These are phyloP conservation scores for Diplodus sargus DNA, from an alignment of 2,797 vertebrate species.

Conservation along the genomic window DNA sequence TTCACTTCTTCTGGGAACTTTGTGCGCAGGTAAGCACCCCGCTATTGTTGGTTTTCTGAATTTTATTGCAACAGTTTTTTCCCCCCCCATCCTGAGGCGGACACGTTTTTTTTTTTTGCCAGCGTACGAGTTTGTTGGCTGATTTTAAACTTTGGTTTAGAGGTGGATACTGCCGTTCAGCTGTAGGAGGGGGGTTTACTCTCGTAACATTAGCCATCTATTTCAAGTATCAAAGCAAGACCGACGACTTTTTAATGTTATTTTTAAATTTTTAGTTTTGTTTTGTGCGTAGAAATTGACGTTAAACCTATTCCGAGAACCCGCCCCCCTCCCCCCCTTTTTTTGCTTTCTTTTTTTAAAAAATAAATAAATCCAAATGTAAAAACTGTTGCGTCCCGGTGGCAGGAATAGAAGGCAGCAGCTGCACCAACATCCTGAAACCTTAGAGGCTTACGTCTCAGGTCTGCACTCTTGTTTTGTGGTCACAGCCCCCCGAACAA, in stretches of 20 bases:
- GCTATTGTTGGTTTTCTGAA: conserved; percentile 31
- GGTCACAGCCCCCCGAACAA: conserved; percentile 32
- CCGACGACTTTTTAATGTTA: too few species aligned
- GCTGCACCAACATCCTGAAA: conserved; percentile 83
- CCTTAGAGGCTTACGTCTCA: conserved; percentile 69
- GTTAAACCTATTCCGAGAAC: too few species aligned
- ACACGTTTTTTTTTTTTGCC: not conserved
- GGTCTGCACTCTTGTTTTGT: conserved; percentile 66
- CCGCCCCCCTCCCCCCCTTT: too few species aligned
- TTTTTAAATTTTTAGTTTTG: too few species aligned
- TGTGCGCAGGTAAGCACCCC: conserved; percentile 90
- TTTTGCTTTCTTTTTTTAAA: too few species aligned
- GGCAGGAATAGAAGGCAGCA: conserved; percentile 81
- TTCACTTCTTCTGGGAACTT: conserved; percentile 96
- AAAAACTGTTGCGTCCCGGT: conserved; percentile 11
- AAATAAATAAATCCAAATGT: too few species aligned
- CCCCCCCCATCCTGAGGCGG: not conserved
- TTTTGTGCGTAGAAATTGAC: too few species aligned
- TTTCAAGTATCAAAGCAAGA: not conserved
- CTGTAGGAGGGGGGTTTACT: conserved; percentile 36
- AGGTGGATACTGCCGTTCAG: conserved; percentile 22
- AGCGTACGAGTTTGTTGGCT: conserved; percentile 34
- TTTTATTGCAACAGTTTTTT: conserved; percentile 42
- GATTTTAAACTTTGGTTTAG: conserved; percentile 68
- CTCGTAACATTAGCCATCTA: conserved; percentile 9